Evolutionary conservation across 2,888 invertebrate species (phyloP).

Genomic region (Cistogaster globosa): DNA sequence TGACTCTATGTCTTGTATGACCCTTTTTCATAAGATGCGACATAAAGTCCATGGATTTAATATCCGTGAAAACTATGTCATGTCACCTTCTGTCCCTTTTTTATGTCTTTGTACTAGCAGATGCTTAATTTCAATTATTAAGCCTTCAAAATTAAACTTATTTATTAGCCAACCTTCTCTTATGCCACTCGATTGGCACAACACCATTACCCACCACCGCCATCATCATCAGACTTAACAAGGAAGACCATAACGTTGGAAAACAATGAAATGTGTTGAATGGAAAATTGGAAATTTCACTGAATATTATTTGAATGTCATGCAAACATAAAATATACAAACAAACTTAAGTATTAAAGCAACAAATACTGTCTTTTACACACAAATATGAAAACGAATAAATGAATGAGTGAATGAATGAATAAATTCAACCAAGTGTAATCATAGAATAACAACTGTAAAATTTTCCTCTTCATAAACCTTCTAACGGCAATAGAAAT

Average conservation of each 20-base stretch:
- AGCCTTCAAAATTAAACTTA: no score
- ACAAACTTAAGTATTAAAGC: not conserved
- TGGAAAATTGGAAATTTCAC: slow-evolving; percentile 56
- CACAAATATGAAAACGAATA: slow-evolving; percentile 19
- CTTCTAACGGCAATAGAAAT: slow-evolving; percentile 27
- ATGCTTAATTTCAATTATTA: no score
- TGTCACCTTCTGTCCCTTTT: no score
- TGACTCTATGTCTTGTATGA: no score
- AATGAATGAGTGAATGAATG: slow-evolving; percentile 1
- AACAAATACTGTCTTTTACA: slow-evolving; percentile 2
- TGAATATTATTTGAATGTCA: slow-evolving; percentile 60
- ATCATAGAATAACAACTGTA: slow-evolving; percentile 72
- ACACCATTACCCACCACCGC: not conserved
- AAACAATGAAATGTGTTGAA: slow-evolving; percentile 56
- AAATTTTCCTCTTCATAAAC: slow-evolving; percentile 69
- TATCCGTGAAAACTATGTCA: no score
- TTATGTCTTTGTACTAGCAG: no score
- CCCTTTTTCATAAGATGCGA: no score
- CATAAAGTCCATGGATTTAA: no score
- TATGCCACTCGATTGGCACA: not conserved
- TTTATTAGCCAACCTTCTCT: slow-evolving; percentile 8
- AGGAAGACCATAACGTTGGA: slow-evolving; percentile 46
- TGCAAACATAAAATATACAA: slow-evolving; percentile 45
- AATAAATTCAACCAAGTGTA: slow-evolving; percentile 66
- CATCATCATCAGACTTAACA: slow-evolving; percentile 12